A percentile compares a stretch with the other conserved stretches of the same genome.
phyloP scores from a whole-genome alignment of 2,113 vertebrate genomes.

The Zosterops japonicus region DNA sequence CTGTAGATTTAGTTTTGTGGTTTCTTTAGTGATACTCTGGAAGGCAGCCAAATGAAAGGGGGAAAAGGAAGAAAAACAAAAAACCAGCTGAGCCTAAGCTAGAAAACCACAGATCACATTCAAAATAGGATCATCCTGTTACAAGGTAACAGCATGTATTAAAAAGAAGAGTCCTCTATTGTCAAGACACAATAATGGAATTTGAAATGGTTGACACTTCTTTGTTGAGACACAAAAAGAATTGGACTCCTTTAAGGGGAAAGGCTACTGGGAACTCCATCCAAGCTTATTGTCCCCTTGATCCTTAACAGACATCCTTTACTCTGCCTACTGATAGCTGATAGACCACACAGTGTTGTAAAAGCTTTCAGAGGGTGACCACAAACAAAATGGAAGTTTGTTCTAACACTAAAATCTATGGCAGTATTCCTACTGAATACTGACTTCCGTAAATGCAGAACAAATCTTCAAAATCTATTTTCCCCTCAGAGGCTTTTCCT shows the following conservation, averaged over 20 bases:
- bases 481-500: constrained; percentile 3
- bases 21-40: constrained; percentile 9
- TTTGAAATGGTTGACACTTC: neutral
- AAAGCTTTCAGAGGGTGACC: neutral
- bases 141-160: neutral
- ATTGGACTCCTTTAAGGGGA: neutral
- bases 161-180: neutral
- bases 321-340: neutral
- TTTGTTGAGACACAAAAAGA: neutral
- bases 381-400: constrained; percentile 17
- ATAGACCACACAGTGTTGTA: neutral
- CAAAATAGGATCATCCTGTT: constrained; percentile 2
- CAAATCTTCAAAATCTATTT: neutral
- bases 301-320: neutral
- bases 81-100: neutral
- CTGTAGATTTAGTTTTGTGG: neutral
- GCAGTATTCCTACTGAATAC: neutral
- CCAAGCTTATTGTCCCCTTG: neutral
- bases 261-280: neutral
- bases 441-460: neutral
- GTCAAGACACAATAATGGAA: neutral
- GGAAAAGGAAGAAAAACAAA: neutral
- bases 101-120: neutral
- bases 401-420: neutral
- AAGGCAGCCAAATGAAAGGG: constrained; percentile 13